Percentiles rank a stretch among this genome's conserved stretches.
These are phyloP conservation scores for Parauchenoglanis ngamensis DNA, from an alignment of 2,797 vertebrate species.

Conservation along the genomic window DNA sequence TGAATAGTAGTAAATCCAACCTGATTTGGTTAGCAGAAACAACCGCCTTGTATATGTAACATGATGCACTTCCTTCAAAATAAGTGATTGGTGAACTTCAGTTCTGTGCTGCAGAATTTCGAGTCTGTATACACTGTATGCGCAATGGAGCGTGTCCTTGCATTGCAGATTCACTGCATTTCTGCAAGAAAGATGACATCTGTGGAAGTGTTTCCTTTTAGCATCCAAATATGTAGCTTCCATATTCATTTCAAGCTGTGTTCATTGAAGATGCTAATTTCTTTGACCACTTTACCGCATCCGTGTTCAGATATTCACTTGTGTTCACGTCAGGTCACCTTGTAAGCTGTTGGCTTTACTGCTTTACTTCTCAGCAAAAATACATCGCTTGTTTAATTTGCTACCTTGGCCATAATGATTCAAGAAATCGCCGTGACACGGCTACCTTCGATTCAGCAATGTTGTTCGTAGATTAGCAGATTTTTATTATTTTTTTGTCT, in stretches of 20 bases:
- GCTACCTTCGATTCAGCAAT: neutral
- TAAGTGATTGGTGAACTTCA: neutral
- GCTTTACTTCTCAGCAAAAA: neutral
- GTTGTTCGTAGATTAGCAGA: neutral
- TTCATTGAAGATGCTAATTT: constrained; percentile 14
- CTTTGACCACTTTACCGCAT: neutral
- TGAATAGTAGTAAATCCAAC: neutral
- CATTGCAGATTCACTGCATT: neutral
- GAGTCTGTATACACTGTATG: neutral
- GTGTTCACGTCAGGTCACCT: neutral
- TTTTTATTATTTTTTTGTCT: neutral
- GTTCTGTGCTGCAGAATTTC: neutral
- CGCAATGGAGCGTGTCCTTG: neutral
- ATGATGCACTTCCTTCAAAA: neutral
- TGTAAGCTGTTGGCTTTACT: neutral
- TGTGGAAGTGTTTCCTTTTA: neutral
- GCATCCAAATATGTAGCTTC: constrained; percentile 4
- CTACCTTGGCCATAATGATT: neutral
- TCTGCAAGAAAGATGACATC: constrained; percentile 5
- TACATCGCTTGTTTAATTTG: neutral
- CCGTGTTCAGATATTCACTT: neutral
- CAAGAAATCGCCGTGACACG: neutral
- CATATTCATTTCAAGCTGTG: constrained; percentile 41
- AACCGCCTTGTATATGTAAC: neutral
- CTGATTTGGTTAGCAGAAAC: neutral